These are phyloP conservation scores for Chloromyia formosa DNA, from an alignment of 2,888 invertebrate species.

Conservation along the genomic window DNA sequence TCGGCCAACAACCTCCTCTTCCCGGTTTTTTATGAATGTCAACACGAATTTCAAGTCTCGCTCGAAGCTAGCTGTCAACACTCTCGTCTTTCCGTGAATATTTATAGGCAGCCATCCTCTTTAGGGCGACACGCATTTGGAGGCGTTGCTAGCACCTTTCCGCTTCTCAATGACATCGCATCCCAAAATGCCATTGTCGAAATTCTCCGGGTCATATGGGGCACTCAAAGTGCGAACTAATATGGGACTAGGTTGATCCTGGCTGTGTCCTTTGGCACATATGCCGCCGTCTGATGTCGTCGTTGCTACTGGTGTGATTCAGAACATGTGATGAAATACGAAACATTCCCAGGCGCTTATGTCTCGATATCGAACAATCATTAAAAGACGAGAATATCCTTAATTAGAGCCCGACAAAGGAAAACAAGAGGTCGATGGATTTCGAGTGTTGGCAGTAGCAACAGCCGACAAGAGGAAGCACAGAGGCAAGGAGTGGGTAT, in stretches of 20 bases:
- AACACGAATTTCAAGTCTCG: slow-evolving; percentile 29
- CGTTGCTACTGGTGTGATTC: background rate
- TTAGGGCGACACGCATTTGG: background rate
- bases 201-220: background rate
- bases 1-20: background rate
- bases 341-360: slow-evolving; percentile 25
- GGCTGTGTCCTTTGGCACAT: background rate
- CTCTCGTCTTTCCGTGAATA: slow-evolving; percentile 22
- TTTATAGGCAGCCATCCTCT: slow-evolving; percentile 6
- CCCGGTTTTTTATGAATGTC: slow-evolving; percentile 30
- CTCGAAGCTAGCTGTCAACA: background rate
- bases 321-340: background rate
- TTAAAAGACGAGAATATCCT: slow-evolving; percentile 27
- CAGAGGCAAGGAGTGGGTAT: background rate
- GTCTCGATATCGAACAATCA: slow-evolving; percentile 6
- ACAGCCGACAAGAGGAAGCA: background rate
- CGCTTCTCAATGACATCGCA: background rate
- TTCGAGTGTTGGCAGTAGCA: background rate
- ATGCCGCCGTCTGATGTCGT: too few relatives aligned
- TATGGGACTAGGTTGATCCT: background rate
- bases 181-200: background rate
- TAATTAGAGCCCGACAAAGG: background rate
- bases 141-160: slow-evolving; percentile 5
- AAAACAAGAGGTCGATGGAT: too few relatives aligned
- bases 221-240: slow-evolving; percentile 15